Conservation (phyloP, 2,113 vertebrate genomes). For the Prunella himalayana region DNA sequence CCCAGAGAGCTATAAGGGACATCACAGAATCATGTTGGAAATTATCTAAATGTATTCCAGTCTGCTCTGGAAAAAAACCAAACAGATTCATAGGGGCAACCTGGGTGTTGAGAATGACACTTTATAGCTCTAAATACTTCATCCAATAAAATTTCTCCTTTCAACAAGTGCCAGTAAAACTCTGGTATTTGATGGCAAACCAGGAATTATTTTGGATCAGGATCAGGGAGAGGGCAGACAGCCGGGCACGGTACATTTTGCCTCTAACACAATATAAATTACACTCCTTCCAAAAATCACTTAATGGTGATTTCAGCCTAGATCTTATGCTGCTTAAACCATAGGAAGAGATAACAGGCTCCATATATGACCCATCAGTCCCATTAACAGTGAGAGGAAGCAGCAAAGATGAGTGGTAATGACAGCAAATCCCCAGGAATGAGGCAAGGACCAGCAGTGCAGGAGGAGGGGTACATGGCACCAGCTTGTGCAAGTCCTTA, state of each 20-base stretch:
- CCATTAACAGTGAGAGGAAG: not conserved
- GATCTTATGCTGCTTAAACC: not conserved
- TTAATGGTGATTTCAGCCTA: not conserved
- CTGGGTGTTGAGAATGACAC: not conserved
- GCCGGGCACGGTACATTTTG: not conserved
- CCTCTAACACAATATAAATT: not conserved
- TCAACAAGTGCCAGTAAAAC: not conserved
- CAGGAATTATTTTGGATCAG: not conserved
- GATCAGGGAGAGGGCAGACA: not conserved
- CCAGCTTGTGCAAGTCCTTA: not conserved
- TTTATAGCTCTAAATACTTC: not conserved
- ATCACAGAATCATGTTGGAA: not conserved
- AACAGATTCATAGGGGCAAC: not conserved
- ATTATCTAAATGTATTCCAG: not conserved
- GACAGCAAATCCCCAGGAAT: not conserved
- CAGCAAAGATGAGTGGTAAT: not conserved
- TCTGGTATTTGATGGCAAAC: not conserved
- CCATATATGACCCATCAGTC: not conserved
- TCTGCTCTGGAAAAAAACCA: not conserved
- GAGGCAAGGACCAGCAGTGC: not conserved
- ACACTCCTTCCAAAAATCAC: not conserved
- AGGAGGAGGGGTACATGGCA: not conserved
- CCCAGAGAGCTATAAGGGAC: not conserved
- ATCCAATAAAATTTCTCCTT: not conserved
- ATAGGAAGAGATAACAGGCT: not conserved